A percentile compares a stretch with the other conserved stretches of the same genome.
phyloP scores from a whole-genome alignment of 1,140 invertebrate genomes.

The Lucilia cuprina region DNA sequence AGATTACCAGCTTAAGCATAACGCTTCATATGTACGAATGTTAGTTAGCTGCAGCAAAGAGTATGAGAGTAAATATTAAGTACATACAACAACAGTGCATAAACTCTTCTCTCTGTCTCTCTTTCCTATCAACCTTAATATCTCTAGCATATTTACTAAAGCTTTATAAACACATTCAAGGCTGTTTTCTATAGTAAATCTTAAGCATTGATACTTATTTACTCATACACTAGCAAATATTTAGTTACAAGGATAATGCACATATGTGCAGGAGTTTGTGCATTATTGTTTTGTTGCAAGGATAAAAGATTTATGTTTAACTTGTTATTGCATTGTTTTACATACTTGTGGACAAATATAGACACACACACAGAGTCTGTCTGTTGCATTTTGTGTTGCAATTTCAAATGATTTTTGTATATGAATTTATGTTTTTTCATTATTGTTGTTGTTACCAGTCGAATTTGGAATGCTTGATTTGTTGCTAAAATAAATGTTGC shows the following conservation, averaged over 20 bases:
- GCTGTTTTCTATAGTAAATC: neutral
- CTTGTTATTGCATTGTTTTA: neutral
- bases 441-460: neutral
- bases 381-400: neutral
- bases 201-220: neutral
- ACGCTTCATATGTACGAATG: neutral
- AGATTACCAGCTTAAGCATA: slow-evolving; percentile 50
- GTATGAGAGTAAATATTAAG: neutral
- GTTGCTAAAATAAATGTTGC: neutral
- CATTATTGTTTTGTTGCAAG: neutral
- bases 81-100: neutral
- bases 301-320: slow-evolving; percentile 4
- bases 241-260: neutral
- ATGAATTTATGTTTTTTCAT: neutral
- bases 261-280: neutral
- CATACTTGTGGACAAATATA: neutral
- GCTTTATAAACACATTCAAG: neutral
- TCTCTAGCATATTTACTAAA: neutral
- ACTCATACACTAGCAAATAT: neutral
- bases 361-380: neutral
- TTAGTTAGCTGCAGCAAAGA: too few species aligned
- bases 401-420: neutral
- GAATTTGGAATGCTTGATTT: slow-evolving; percentile 9
- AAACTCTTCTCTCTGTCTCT: neutral
- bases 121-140: too few species aligned